Percentiles rank a stretch among this genome's conserved stretches.
Evolutionary conservation across 2,888 invertebrate genomes (phyloP).

Genomic region (Protophormia terraenovae): DNA sequence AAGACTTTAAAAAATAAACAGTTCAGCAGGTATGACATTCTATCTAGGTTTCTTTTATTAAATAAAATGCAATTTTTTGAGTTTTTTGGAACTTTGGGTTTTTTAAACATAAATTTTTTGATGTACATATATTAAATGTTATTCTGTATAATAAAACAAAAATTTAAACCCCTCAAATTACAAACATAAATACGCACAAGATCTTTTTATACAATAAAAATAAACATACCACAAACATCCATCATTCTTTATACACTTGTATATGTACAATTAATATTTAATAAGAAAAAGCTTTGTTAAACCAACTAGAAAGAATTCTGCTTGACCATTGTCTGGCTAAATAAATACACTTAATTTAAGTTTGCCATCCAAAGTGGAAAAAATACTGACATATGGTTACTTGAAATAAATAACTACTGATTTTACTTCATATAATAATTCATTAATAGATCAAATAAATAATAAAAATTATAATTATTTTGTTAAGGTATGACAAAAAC

Average conservation of each 20-base stretch:
- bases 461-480: no score
- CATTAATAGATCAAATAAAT: not conserved
- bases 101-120: no score
- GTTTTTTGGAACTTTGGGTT: no score
- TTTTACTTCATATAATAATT: not conserved
- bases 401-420: not conserved
- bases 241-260: not conserved
- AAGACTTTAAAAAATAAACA: no score
- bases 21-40: no score
- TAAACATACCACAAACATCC: not conserved
- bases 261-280: not conserved
- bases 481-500: not conserved
- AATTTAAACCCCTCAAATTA: not conserved
- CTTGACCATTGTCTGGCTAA: not conserved
- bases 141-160: no score
- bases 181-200: not conserved
- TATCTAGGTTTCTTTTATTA: no score
- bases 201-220: not conserved
- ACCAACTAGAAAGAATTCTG: not conserved
- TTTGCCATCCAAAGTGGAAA: not conserved
- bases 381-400: not conserved
- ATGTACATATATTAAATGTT: no score
- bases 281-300: not conserved
- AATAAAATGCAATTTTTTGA: no score
- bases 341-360: not conserved